Base-by-base conservation (phyloP, 2,113 vertebrate genomes). In the Colinus virginianus region DNA sequence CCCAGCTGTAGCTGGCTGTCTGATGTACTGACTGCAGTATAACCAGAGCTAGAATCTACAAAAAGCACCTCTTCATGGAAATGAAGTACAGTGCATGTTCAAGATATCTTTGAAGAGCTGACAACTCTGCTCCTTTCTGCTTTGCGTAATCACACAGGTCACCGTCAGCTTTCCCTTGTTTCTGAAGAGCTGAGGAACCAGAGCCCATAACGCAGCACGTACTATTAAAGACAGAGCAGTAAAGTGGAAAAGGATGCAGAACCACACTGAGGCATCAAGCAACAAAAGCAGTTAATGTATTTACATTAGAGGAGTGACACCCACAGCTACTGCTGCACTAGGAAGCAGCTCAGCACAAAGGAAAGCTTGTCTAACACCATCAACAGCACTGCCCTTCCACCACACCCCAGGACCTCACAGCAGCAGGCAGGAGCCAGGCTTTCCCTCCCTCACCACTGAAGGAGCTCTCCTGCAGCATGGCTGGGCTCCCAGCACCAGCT, bases 171-270 rank as follows among this genome's bases (percentile, higher is more conserved):
- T 48, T 70, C 34, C 64, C 63, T 67, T 38, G 56, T 18, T 80
- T 38, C 42, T 56, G 58, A 59, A 9, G 30, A 53, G 49, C 13
- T 32, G 38, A n/a, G 66, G 48, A 75, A 43, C 46, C 17, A 22
- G 13, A 10, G n/a, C 62, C 77, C 8, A 4, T 38, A 20, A 18
- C 1, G 0, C 22, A 16, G 46, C 1, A 1, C 8, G 5, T 9
- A 13, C 26, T 51, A 28, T 43, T 70, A 85, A 28, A 19, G 49
- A 70, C 1, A 17, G 9, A 30, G 51, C 74, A 69, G 40, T 36
- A 1, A 58, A 51, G 30, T 7, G 19, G 49, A 36, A 91, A 58
- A 62, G 19, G 13, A 34, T 25, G 36, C 9, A 45, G 48, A 51
- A 26, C 9, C 8, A 40, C 17, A 51, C 42, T 69, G 55, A 1